A percentile compares a stretch with the other conserved stretches of the same genome.
Conservation (phyloP, 2,113 vertebrate species). For the Chaetodon trifascialis region DNA sequence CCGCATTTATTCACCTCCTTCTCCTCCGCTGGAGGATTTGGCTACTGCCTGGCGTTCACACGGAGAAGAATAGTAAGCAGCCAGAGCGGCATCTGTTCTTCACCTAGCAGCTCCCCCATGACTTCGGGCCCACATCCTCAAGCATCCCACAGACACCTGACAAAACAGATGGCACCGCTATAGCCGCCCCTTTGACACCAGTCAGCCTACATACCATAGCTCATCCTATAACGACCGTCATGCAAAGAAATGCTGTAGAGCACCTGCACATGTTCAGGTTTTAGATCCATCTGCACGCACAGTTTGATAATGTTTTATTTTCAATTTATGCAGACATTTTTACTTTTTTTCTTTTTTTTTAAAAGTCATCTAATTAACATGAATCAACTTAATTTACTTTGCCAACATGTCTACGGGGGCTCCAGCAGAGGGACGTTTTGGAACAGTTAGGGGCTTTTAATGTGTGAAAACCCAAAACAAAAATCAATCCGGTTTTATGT, state of each 20-base stretch:
- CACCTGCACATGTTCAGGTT: not conserved
- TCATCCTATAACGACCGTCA: not conserved
- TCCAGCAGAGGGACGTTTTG: slow-evolving; percentile 8
- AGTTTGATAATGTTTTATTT: not conserved
- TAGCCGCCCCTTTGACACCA: slow-evolving; percentile 30
- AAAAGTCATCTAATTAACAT: not conserved
- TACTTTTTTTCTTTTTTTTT: too few relatives aligned
- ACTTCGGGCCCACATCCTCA: slow-evolving; percentile 56
- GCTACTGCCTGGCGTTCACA: slow-evolving; percentile 31
- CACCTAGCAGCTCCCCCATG: slow-evolving; percentile 49
- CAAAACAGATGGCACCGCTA: slow-evolving; percentile 60
- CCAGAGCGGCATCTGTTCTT: slow-evolving; percentile 68
- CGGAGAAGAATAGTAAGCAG: slow-evolving; percentile 64
- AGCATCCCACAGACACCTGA: slow-evolving; percentile 58
- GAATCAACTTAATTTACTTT: not conserved
- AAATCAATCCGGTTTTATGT: slow-evolving; percentile 54
- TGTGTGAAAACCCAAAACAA: not conserved
- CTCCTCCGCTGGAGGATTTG: slow-evolving; percentile 35
- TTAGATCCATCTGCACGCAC: not conserved
- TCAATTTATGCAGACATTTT: too few relatives aligned
- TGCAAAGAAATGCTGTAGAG: not conserved
- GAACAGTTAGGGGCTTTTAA: slow-evolving; percentile 11
- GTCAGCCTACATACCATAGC: slow-evolving; percentile 33
- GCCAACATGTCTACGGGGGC: not conserved
- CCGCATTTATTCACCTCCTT: slow-evolving; percentile 47